Evolutionary conservation across 1,140 invertebrate genomes (phyloP), one percentile per base, ranked within the genome.

Genomic region (Nymphalis io): DNA sequence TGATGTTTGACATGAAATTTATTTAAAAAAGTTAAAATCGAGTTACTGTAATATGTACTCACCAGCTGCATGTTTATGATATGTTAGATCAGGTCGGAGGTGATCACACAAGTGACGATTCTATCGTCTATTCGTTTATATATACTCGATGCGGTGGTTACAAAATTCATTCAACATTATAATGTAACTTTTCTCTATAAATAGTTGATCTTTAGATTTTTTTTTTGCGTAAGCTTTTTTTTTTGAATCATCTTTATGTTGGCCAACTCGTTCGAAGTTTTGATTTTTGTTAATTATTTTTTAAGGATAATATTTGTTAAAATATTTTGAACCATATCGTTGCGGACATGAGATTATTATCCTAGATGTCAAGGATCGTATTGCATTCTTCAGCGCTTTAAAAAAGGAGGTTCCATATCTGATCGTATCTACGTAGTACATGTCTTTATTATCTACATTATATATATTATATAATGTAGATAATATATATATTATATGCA

Each of bases 181-280:
- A 86, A 83, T 83, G 85, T 79, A 81, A 73, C 83, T 85, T 87
- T 86, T 88, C 78, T 78, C 78, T 82, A 84, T 86, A 85, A 84
- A 82, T 85, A 80, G 75, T 67, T 85, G 81, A 81, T 79, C 78
- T 84, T 83, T 78, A 78, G 69, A 81, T 74, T 74, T 48, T 84
- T 83, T 84, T 82, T 86, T 85, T 87, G 76, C 81, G 83, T 78
- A 85, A 84, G 69, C 60, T 71, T 73, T 70, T 51, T 55, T 51
- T 51, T 46, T 33, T 5, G 27, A 33, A 33, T 33, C 27, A 5
- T 33, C 27, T 8, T 0, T 33, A 0, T 33, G 27, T 33, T 33
- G 10, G 27, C 5, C 27, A 33, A 33, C 27, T 33, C 6, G 1
- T 33, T 33, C 4, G 27, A 33, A 33, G 27, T 33, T 33, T 4